Evolutionary conservation across 2,797 vertebrate genomes (phyloP).

Genomic region (Siniperca obscura): DNA sequence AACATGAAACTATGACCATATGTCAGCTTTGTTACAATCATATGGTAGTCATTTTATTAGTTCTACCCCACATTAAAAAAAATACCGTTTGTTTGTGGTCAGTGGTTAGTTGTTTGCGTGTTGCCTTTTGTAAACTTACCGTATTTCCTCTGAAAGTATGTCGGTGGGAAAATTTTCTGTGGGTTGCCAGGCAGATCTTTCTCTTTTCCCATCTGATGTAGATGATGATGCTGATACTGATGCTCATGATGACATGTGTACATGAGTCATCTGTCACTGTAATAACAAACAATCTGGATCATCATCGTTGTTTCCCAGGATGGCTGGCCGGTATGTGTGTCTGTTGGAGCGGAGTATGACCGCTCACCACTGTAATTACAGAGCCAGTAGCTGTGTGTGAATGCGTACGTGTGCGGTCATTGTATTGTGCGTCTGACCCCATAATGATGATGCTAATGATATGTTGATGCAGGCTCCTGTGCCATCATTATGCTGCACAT

Average conservation of each 20-base stretch:
- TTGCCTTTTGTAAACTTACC: neutral
- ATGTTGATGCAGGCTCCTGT: constrained; percentile 52
- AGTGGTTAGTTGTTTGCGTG: neutral
- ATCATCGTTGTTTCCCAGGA: constrained; percentile 37
- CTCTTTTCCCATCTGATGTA: constrained; percentile 14
- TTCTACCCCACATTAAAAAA: neutral
- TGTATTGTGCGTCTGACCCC: constrained; percentile 25
- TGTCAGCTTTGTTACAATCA: neutral
- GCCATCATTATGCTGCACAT: constrained; percentile 54
- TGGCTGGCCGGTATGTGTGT: constrained; percentile 43
- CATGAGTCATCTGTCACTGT: constrained; percentile 51
- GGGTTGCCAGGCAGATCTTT: constrained; percentile 10
- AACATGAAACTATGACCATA: neutral
- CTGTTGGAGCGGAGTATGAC: constrained; percentile 25
- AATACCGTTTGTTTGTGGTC: neutral
- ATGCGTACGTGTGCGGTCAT: constrained; percentile 33
- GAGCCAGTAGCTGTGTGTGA: constrained; percentile 32
- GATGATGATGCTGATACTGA: constrained; percentile 20
- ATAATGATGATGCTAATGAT: constrained; percentile 65
- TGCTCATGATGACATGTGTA: constrained; percentile 32
- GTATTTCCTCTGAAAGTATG: constrained; percentile 10
- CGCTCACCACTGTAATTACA: constrained; percentile 57
- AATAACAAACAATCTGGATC: constrained; percentile 47
- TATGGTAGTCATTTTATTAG: neutral
- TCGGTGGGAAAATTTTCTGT: constrained; percentile 5